Base-by-base conservation (phyloP, 2,113 vertebrate genomes). In the Uria aalge region DNA sequence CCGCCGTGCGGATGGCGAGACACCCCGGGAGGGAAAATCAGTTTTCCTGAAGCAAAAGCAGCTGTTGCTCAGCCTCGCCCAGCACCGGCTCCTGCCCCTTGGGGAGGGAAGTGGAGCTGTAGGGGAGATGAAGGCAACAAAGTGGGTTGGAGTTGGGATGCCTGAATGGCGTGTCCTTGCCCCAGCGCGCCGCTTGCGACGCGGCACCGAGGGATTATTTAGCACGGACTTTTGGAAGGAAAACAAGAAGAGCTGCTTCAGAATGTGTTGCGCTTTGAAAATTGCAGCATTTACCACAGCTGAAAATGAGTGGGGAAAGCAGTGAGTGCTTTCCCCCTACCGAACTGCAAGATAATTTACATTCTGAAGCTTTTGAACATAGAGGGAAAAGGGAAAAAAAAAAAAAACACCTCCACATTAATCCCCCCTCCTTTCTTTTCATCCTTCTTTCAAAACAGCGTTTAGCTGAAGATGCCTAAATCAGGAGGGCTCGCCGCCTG, bases 401-500 rank as follows among this genome's bases (percentile, higher is more conserved):
- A 2, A 48, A 8, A 4, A 11, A 10, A 10, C 40, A 11, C 40
- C 40, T 40, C 40, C 40, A 29, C 2, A 6, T n/a, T 17, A 38
- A 75, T 77, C 9, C 5, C 2, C 2, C 9, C 56, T 63, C 47
- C 29, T 69, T 91, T 18, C 47, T 45, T 80, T 92, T 88, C 68
- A 40, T 82, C 43, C 47, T 92, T 63, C 41, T 45, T 77, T 83
- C 36, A 22, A 56, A 90, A 18, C 17, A 55, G 57, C 53, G 48
- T 85, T 56, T 40, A 63, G 56, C 43, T 72, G 62, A 74, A 90
- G 43, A 5, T 84, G 30, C 23, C 77, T 55, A 22, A 47, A 53
- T 56, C 0, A 0, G 41, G 56, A 43, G 45, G 0, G 19, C 60
- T 90, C 0, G 0, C 34, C 50, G 48, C 57, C 57, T 85, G 57